Evolutionary conservation across 2,888 invertebrate genomes (phyloP), one percentile per base, ranked within the genome.

Genomic region (Corbicula japonica): DNA sequence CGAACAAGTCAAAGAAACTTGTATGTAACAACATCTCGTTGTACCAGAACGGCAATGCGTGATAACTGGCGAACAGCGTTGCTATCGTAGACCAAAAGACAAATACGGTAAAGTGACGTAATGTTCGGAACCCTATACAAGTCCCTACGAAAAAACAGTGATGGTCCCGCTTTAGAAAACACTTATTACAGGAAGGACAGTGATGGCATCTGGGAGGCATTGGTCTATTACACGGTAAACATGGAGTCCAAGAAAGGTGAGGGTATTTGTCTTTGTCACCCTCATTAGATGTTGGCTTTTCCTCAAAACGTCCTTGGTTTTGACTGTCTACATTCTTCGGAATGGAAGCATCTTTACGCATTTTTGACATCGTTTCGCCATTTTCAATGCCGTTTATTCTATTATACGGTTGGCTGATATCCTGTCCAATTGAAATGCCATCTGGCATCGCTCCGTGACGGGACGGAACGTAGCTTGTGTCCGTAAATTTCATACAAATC

Each of bases 201-300:
- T 92, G 92, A 76, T 91, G 91, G 30, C 91, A 87, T 30, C 92
- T 76, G 0, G 91, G 92, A 0, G 92, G 92, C 0, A 89, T 82
- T 44, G 86, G 85, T n/a, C 76, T n/a, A 28, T 87, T 76, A 68
- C 92, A 92, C 8, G 77, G 52, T 8, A 86, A 69, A 70, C 92
- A 92, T 2, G 89, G 90, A 35, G 84, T 86, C 91, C 92, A 91
- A 10, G 90, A 88, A 89, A 91, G 91, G 78, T 92, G 91, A 0
- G 91, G 89, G 61, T 88, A 90, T 8, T 86, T 46, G 10, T 46
- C 46, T 58, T 21, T 38, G 10, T 48, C 44, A 34, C 21, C 1
- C 21, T 32, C n/a, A 18, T 63, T 44, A 48, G 15, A 12, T 38
- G 41, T 38, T 38, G 41, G 15, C 18, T 38, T 8, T 38, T 12